These are phyloP conservation scores for Aphelenchoides bicaudatus DNA, from an alignment of 2,888 invertebrate genomes.

Conservation along the genomic window DNA sequence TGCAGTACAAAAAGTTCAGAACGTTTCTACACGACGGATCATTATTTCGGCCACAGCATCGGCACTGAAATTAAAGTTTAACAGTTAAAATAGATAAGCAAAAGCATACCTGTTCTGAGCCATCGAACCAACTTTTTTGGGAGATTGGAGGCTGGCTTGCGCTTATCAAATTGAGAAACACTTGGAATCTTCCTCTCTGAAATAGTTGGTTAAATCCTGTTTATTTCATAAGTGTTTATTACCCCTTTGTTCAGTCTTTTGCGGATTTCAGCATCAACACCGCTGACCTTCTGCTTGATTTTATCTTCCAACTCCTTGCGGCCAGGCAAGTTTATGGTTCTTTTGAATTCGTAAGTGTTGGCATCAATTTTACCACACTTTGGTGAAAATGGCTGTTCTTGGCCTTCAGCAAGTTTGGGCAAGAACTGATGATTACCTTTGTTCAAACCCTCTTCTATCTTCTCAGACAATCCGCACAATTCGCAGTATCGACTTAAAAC, in stretches of 20 bases:
- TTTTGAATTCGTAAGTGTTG: conserved; percentile 42
- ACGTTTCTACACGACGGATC: conserved; percentile 35
- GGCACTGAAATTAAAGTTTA: conserved; percentile 27
- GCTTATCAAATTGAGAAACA: conserved; percentile 55
- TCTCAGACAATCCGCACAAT: conserved; percentile 48
- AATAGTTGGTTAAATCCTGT: conserved; percentile 12
- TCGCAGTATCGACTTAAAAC: conserved; percentile 56
- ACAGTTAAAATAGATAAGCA: background rate
- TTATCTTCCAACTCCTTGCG: conserved; percentile 45
- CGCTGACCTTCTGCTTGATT: conserved; percentile 53
- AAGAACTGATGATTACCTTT: conserved; percentile 42
- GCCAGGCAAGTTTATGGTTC: conserved; percentile 47
- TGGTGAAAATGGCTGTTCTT: conserved; percentile 37
- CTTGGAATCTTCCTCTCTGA: conserved; percentile 59
- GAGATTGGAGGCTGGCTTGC: conserved; percentile 52
- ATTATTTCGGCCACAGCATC: conserved; percentile 35
- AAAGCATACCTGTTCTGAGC: conserved; percentile 43
- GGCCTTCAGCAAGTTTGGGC: conserved; percentile 36
- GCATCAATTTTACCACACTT: conserved; percentile 38
- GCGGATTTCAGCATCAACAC: conserved; percentile 56
- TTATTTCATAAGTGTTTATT: background rate
- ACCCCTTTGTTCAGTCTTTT: conserved; percentile 54
- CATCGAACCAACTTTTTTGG: conserved; percentile 51
- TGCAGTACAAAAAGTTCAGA: conserved; percentile 49
- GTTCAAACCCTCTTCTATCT: conserved; percentile 51